Evolutionary conservation across 1,140 invertebrate genomes (phyloP), one percentile per base, ranked within the genome.

Genomic region (Colletes latitarsis): DNA sequence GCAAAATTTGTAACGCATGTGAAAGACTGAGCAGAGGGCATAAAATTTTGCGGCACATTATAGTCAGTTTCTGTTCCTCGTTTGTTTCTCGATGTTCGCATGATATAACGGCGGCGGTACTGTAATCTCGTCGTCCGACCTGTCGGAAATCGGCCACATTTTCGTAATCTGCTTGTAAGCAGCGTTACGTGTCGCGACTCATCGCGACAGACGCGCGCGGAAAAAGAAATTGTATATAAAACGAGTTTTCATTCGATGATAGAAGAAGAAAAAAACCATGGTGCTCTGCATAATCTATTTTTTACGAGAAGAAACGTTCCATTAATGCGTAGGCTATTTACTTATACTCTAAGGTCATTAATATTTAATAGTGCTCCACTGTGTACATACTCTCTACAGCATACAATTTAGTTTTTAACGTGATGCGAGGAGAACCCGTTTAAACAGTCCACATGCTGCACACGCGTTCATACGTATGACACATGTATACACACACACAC

Each of bases 21-120:
- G 82, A 87, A 92, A 91, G 89, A 91, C 86, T 92, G 89, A 90
- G 83, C 73, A 87, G 79, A 88, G 86, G 92, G 91, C 92, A 92
- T 92, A 91, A 88, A 88, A 92, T 93, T 92, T 92, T 89, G 84
- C 88, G 83, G 62, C 70, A 89, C 88, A 89, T 90, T 91, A 92
- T 93, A 93, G 92, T 92, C 92, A 93, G 90, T 92, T 90, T 93
- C 90, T 92, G 92, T 93, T 93, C 92, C 92, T 93, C 89, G 91
- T 90, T 91, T 92, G 87, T 90, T 91, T 92, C 87, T 91, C 84
- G 86, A 89, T 84, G 84, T 90, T 88, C 81, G 88, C 82, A 76
- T 89, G 64, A 77, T 77, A 77, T 69, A 87, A 49, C 52, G 88
- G 88, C 88, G 81, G 81, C 86, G 85, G 46, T 49, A 77, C 19